Evolutionary conservation across 2,113 vertebrate species (phyloP).

Genomic region (Esox niger): DNA sequence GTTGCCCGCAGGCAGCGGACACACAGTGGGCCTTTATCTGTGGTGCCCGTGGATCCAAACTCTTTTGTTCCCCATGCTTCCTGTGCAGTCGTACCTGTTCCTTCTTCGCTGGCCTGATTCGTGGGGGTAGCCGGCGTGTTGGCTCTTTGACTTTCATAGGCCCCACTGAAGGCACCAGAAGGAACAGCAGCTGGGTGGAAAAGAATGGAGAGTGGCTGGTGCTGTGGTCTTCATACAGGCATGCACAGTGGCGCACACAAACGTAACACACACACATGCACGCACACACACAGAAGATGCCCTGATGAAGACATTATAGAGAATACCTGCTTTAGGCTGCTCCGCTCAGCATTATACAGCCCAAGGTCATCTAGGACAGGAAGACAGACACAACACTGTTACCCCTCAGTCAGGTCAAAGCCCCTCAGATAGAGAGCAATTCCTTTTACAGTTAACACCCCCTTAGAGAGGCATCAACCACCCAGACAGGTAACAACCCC

Average conservation of each 20-base stretch:
- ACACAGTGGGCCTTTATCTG: constrained; percentile 19
- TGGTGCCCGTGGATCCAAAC: constrained; percentile 23
- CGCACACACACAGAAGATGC: neutral
- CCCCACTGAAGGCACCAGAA: neutral
- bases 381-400: constrained; percentile 6
- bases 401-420: too few relatives aligned
- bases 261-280: too few relatives aligned
- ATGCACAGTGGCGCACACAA: neutral
- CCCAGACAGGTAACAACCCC: neutral
- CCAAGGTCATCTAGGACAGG: neutral
- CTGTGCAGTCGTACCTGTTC: constrained; percentile 64
- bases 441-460: too few relatives aligned
- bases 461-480: neutral
- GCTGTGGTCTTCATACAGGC: neutral
- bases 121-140: too few relatives aligned
- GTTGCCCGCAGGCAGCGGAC: constrained; percentile 19
- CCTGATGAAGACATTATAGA: too few relatives aligned
- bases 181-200: neutral
- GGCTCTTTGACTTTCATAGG: neutral
- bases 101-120: constrained; percentile 19
- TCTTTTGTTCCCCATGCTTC: constrained; percentile 53
- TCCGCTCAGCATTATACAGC: neutral
- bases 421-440: too few relatives aligned
- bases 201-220: neutral
- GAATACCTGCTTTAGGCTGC: neutral